phyloP scores from a whole-genome alignment of 2,797 vertebrate species.

The Mormyrops boulengeri region DNA sequence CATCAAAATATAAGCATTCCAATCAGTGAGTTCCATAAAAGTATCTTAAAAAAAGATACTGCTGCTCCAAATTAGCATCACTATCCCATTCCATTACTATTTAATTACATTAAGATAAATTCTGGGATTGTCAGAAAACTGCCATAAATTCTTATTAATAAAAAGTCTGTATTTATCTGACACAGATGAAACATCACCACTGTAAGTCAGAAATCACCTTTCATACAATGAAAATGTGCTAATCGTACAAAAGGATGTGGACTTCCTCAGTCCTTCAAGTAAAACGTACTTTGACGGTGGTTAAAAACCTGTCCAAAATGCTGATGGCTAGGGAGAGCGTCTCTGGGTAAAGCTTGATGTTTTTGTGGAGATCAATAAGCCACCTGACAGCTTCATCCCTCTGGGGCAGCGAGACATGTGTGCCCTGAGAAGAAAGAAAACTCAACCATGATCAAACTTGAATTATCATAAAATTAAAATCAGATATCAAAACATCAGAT shows the following conservation, averaged over 20 bases:
- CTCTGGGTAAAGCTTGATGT: constrained; percentile 90
- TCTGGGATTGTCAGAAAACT: not conserved
- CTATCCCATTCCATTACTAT: not conserved
- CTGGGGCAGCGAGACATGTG: constrained; percentile 86
- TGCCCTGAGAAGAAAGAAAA: constrained; percentile 65
- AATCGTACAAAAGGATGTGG: not conserved
- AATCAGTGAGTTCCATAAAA: not conserved
- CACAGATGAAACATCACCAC: not conserved
- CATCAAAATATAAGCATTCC: not conserved
- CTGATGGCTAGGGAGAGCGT: constrained; percentile 86
- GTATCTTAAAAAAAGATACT: not conserved
- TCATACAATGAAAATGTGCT: not conserved
- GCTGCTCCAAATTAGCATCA: not conserved
- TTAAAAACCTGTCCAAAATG: constrained; percentile 91
- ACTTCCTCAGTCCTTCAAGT: not conserved
- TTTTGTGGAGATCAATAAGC: constrained; percentile 81
- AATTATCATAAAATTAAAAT: not conserved
- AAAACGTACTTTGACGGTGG: constrained; percentile 80
- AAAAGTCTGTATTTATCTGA: not conserved
- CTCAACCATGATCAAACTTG: not conserved
- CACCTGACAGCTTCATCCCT: constrained; percentile 90
- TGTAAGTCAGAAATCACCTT: not conserved
- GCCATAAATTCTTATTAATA: not conserved
- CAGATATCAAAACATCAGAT: not conserved
- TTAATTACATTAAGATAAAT: not conserved